Evolutionary conservation across 2,797 vertebrate species (phyloP).

Genomic region (Picus viridis): DNA sequence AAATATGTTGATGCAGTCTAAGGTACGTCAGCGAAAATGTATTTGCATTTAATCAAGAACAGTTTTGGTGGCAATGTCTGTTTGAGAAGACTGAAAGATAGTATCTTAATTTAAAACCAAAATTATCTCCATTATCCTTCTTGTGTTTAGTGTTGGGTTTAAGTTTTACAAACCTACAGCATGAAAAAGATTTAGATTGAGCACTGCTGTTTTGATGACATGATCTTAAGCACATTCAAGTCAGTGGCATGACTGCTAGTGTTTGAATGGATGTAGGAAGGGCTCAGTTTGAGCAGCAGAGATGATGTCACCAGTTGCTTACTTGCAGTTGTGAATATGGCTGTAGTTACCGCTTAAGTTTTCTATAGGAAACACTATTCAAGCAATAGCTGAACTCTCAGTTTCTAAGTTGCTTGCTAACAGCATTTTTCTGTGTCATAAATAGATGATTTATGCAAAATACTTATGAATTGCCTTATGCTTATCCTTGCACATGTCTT

Average conservation of each 20-base stretch:
- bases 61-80: not conserved
- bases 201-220: not conserved
- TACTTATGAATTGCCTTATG: not conserved
- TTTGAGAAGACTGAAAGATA: slow-evolving; percentile 9
- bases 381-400: not conserved
- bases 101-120: slow-evolving; percentile 24
- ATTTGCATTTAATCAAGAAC: slow-evolving; percentile 48
- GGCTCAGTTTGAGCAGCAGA: not conserved
- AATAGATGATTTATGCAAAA: not conserved
- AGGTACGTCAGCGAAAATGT: slow-evolving; percentile 33
- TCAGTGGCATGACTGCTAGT: not conserved
- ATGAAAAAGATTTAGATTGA: not conserved
- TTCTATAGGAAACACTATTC: not conserved
- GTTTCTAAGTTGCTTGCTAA: not conserved
- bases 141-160: not conserved
- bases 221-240: not conserved
- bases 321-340: not conserved
- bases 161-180: not conserved
- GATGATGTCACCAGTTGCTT: not conserved
- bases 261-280: not conserved
- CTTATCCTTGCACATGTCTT: not conserved
- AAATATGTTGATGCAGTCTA: slow-evolving; percentile 7
- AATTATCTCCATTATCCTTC: not conserved
- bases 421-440: not conserved
- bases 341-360: not conserved